phyloP scores from a whole-genome alignment of 2,888 invertebrate genomes.

The Empis stercorea region DNA sequence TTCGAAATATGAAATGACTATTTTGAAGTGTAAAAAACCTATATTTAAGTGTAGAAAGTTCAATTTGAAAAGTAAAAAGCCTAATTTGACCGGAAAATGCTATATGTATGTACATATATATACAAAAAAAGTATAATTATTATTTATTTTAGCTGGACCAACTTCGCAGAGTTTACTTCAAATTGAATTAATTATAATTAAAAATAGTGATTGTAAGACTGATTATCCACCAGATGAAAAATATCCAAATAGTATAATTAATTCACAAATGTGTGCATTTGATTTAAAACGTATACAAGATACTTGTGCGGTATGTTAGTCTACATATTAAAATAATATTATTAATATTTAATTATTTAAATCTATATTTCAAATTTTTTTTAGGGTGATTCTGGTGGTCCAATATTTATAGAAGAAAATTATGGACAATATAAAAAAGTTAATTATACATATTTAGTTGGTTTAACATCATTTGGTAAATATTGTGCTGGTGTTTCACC shows the following conservation, averaged over 20 bases:
- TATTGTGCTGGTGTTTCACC: conserved; percentile 17
- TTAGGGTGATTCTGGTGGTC: conserved; percentile 19
- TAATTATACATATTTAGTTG: conserved; percentile 12
- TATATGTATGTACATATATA: too few species aligned
- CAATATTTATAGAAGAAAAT: conserved; percentile 3
- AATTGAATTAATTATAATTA: neutral
- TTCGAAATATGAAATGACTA: too few species aligned
- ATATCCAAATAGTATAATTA: conserved; percentile 15
- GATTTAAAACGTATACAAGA: too few species aligned
- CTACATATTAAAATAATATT: too few species aligned
- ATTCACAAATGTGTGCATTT: too few species aligned
- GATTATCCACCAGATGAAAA: conserved; percentile 1
- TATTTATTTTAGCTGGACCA: neutral
- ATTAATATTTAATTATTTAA: neutral
- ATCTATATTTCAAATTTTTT: too few species aligned
- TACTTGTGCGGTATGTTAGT: too few species aligned
- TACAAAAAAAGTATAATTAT: too few species aligned
- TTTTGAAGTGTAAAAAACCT: too few species aligned
- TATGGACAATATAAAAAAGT: neutral
- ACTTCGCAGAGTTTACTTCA: neutral
- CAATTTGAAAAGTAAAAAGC: too few species aligned
- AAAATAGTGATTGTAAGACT: neutral
- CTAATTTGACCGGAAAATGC: too few species aligned
- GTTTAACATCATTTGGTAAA: conserved; percentile 20
- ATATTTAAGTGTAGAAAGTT: too few species aligned